Conservation (phyloP, 2,797 vertebrate genomes). For the Gymnothorax javanicus region DNA sequence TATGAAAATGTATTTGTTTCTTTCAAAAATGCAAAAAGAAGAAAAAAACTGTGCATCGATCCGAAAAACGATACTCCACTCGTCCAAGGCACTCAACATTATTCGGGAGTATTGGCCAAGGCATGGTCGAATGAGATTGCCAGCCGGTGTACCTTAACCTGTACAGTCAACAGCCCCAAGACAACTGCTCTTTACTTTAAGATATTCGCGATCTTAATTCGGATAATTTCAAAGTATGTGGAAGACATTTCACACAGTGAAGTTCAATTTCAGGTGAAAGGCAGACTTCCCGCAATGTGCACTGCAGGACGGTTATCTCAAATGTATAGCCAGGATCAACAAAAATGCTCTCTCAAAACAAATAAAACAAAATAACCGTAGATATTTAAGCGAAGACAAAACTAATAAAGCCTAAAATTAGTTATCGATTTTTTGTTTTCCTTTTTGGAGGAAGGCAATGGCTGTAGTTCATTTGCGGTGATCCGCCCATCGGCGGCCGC, state of each 20-base stretch:
- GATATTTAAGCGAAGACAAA: background rate
- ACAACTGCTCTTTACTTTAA: too few relatives aligned
- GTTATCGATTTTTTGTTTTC: slow-evolving; percentile 1
- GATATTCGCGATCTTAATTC: too few relatives aligned
- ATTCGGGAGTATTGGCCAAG: background rate
- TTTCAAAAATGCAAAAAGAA: background rate
- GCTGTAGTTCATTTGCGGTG: background rate
- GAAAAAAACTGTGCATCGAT: too few relatives aligned
- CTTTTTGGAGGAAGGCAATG: background rate
- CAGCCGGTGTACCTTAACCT: background rate
- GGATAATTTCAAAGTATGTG: background rate
- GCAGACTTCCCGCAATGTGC: slow-evolving; percentile 8
- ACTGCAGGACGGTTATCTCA: background rate
- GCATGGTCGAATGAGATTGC: background rate
- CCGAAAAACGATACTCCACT: background rate
- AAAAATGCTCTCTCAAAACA: background rate
- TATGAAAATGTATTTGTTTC: background rate
- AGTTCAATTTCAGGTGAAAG: background rate
- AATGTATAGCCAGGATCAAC: background rate
- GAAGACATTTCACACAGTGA: background rate
- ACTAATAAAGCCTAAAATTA: slow-evolving; percentile 16
- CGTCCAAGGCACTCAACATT: background rate
- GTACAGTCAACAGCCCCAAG: background rate
- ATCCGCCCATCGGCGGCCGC: background rate
- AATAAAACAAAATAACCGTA: slow-evolving; percentile 1